A percentile compares a stretch with the other conserved stretches of the same genome.
phyloP scores from a whole-genome alignment of 2,797 vertebrate genomes.

The Anniella stebbinsi region DNA sequence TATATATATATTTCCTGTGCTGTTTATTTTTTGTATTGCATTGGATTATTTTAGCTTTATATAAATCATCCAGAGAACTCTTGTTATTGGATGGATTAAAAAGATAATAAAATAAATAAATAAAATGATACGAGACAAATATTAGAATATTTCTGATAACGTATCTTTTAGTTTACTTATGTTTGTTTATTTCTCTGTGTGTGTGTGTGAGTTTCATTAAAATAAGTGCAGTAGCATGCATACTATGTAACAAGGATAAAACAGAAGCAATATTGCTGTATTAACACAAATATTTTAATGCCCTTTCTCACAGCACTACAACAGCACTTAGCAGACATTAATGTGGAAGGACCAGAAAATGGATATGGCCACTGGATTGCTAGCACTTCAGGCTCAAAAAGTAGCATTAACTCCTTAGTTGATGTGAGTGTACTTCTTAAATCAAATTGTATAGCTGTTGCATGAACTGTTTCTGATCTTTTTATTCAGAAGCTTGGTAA shows the following conservation, averaged over 20 bases:
- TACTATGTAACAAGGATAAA: neutral
- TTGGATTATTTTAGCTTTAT: no score
- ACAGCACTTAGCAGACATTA: conserved; percentile 98
- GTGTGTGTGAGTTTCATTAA: neutral
- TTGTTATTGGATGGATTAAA: no score
- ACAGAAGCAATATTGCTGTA: neutral
- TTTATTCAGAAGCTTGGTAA: neutral
- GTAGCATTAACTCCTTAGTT: conserved; percentile 86
- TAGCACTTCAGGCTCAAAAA: conserved; percentile 95
- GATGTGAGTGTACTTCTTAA: conserved; percentile 85
- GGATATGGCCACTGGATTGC: conserved; percentile 98
- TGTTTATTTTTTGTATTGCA: no score
- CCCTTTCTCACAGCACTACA: conserved; percentile 86
- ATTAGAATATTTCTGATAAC: no score
- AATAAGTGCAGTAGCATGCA: neutral
- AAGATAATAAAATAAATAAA: no score
- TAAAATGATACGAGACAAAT: neutral
- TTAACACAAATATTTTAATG: neutral
- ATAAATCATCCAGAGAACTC: no score
- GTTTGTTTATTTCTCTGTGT: neutral
- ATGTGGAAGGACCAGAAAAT: conserved; percentile 94
- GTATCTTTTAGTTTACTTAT: neutral
- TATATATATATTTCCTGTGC: no score
- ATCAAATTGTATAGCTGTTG: neutral
- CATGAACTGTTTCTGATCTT: neutral